Conservation (phyloP, 2,888 invertebrate species). For the Cryptocephalus primarius region DNA sequence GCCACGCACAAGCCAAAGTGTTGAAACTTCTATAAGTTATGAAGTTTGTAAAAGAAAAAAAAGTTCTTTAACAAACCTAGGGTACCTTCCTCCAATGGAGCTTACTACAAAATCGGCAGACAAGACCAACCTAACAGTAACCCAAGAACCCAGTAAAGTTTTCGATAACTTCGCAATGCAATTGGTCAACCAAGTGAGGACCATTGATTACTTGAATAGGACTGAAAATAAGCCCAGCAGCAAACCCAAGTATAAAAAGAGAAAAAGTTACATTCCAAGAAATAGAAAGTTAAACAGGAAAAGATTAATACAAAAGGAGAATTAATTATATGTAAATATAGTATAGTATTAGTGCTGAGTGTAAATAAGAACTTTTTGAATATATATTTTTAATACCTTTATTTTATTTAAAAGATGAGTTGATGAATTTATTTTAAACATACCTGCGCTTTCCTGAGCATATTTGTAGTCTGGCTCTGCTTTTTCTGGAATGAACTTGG, state of each 20-base stretch:
- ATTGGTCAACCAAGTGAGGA: conserved; percentile 35
- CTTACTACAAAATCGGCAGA: conserved; percentile 2
- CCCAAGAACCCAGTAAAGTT: conserved; percentile 10
- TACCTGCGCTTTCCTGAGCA: conserved; percentile 79
- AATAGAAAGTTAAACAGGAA: conserved; percentile 6
- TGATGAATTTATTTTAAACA: conserved; percentile 30
- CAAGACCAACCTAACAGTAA: not conserved
- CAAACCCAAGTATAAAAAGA: conserved; percentile 18
- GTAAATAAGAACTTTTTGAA: conserved; percentile 1
- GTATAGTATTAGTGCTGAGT: not conserved
- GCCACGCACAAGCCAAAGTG: conserved; percentile 11
- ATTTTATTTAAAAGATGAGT: not conserved
- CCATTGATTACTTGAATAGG: conserved; percentile 24
- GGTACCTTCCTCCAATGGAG: not conserved
- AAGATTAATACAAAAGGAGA: conserved; percentile 3
- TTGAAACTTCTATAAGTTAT: conserved; percentile 29
- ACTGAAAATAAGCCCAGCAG: conserved; percentile 6
- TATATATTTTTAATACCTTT: conserved; percentile 3
- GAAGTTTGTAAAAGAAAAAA: conserved; percentile 37
- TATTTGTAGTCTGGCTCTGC: conserved; percentile 87
- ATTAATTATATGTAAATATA: not conserved
- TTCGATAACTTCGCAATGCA: conserved; percentile 32
- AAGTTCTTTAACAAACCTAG: not conserved
- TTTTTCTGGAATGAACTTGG: conserved; percentile 70
- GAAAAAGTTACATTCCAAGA: conserved; percentile 14